Evolutionary conservation across 2,113 vertebrate species (phyloP).

Genomic region (Chaetodon trifascialis): DNA sequence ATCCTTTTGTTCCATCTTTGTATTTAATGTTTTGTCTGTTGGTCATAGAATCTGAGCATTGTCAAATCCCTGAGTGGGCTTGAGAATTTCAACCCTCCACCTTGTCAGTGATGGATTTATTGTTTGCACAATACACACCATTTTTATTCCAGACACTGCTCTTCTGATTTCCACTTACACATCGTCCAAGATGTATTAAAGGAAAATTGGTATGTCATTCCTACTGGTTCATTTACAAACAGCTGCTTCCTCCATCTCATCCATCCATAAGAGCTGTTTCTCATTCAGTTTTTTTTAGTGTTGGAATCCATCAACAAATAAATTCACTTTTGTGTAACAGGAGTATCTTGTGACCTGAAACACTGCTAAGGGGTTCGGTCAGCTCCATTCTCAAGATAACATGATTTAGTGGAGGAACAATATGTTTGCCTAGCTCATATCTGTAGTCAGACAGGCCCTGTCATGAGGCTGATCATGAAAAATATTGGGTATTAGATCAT

Average conservation of each 20-base stretch:
- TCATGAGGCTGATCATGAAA: not conserved
- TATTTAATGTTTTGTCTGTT: not conserved
- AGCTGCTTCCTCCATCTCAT: conserved; percentile 23
- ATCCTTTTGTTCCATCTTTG: conserved; percentile 1
- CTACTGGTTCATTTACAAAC: conserved; percentile 22
- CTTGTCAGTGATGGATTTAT: conserved; percentile 10
- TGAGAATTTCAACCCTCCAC: not conserved
- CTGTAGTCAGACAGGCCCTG: not conserved
- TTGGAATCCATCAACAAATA: not conserved
- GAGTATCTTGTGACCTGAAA: not conserved
- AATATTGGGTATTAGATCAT: not conserved
- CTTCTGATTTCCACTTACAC: conserved; percentile 4
- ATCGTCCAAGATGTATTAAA: conserved; percentile 12
- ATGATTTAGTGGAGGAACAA: not conserved
- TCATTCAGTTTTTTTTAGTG: not conserved
- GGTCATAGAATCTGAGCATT: not conserved
- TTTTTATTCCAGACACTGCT: conserved; percentile 9
- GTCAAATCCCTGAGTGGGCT: not conserved
- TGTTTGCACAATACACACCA: not conserved
- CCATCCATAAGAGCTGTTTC: not conserved
- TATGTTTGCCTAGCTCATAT: not conserved
- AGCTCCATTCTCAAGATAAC: not conserved
- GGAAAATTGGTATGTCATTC: conserved; percentile 10
- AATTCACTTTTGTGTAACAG: not conserved
- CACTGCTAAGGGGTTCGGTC: not conserved